phyloP scores from a whole-genome alignment of 2,888 invertebrate genomes.

The Rotaria socialis region DNA sequence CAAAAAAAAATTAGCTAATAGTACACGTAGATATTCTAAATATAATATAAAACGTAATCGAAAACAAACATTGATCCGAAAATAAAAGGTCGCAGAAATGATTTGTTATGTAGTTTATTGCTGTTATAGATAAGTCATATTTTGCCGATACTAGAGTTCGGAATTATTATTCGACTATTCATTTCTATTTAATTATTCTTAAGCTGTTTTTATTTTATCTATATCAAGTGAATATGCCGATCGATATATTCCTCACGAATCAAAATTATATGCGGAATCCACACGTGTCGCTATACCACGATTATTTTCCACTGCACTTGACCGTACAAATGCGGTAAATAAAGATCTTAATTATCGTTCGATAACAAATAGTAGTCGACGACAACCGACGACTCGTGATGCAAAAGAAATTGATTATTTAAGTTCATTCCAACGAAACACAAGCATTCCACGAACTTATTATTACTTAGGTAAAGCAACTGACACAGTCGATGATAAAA shows the following conservation, averaged over 20 bases:
- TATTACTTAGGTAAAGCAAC: neutral
- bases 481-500: neutral
- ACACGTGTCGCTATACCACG: neutral
- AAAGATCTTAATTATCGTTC: conserved; percentile 9
- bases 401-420: neutral
- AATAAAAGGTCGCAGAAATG: no score
- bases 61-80: no score
- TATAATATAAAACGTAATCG: no score
- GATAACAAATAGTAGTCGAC: neutral
- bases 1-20: no score
- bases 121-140: neutral
- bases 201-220: neutral
- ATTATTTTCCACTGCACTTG: neutral
- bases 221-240: neutral
- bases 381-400: neutral
- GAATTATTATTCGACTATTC: neutral
- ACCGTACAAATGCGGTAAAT: neutral
- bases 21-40: no score
- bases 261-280: neutral
- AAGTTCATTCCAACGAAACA: no score
- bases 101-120: no score
- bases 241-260: neutral
- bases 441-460: neutral
- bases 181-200: neutral
- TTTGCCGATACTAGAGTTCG: no score